These are phyloP conservation scores for Linepithema humile DNA, from an alignment of 1,140 invertebrate species.

Conservation along the genomic window DNA sequence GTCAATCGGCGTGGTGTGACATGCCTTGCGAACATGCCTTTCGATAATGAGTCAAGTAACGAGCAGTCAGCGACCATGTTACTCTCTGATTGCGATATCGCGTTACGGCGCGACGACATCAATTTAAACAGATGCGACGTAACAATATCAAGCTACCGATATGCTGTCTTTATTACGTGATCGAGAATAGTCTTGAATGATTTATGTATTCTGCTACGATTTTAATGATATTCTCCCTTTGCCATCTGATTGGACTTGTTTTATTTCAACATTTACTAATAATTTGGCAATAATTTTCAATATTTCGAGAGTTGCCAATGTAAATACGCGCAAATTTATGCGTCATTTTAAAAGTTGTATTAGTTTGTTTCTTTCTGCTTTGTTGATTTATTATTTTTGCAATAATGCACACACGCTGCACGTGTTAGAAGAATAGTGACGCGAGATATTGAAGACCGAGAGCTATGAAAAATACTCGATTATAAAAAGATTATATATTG, in stretches of 20 bases:
- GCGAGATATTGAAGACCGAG: too few species aligned
- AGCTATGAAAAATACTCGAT: too few species aligned
- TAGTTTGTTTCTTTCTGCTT: background rate
- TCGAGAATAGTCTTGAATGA: background rate
- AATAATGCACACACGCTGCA: too few species aligned
- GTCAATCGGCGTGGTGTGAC: background rate
- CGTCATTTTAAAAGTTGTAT: background rate
- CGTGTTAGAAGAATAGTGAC: background rate
- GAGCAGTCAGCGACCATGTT: slow-evolving; percentile 17
- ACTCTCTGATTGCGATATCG: slow-evolving; percentile 38
- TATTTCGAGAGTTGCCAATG: background rate
- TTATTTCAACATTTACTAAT: background rate
- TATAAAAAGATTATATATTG: background rate
- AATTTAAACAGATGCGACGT: slow-evolving; percentile 46
- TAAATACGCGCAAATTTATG: background rate
- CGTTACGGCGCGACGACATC: background rate
- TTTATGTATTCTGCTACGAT: background rate
- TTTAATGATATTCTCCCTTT: background rate
- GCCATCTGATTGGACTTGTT: background rate
- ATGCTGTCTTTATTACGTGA: slow-evolving; percentile 1
- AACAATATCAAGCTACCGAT: background rate
- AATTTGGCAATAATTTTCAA: background rate
- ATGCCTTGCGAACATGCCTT: background rate
- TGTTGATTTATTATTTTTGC: background rate
- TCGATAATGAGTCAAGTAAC: slow-evolving; percentile 39